Base-by-base conservation (phyloP, 2,797 vertebrate genomes). In the Fundulus diaphanus region DNA sequence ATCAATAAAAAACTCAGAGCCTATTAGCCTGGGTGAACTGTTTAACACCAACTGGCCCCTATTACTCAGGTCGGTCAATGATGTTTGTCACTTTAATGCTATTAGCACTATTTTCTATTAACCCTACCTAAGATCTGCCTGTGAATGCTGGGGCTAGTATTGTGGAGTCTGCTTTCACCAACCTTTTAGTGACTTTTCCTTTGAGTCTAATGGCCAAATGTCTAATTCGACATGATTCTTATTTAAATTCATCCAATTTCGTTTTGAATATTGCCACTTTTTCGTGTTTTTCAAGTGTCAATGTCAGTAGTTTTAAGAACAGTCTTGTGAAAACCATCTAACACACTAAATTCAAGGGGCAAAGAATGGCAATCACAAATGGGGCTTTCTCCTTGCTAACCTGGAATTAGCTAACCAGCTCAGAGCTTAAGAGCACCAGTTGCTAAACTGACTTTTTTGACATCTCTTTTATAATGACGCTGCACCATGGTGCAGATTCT, bases 11-110 rank as follows among this genome's bases (percentile, higher is more conserved):
- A 85, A 87, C 90, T 91, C 85, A 82, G 77, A 92, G 89, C 92
- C 89, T 91, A 93, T 95, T 95, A 95, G 89, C 93, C 90, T 82
- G 67, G 85, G 69, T 93, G 93, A 95, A 95, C 94, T 94, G 87
- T 93, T 95, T 94, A 94, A 93, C 93, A 93, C 87, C 82, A 81
- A 82, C 86, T 90, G 87, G 81, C 90, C 92, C 83, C 88, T 74
- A 93, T 94, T 92, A 93, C 92, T 91, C 89, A 85, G 82, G 72
- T 78, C 83, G 89, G 89, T 94, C 94, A 88, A 94, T 95, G 90
- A 87, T 87, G 90, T 94, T 93, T 94, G 92, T 94, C 91, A 93
- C 92, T 84, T 92, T 94, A 94, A 94, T 92, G 92, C 79, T 87
- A 94, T 94, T 94, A 93, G 90, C 83, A 89, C 83, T 80, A 70